phyloP scores from a whole-genome alignment of 2,888 invertebrate genomes.

The Thymelicus sylvestris region DNA sequence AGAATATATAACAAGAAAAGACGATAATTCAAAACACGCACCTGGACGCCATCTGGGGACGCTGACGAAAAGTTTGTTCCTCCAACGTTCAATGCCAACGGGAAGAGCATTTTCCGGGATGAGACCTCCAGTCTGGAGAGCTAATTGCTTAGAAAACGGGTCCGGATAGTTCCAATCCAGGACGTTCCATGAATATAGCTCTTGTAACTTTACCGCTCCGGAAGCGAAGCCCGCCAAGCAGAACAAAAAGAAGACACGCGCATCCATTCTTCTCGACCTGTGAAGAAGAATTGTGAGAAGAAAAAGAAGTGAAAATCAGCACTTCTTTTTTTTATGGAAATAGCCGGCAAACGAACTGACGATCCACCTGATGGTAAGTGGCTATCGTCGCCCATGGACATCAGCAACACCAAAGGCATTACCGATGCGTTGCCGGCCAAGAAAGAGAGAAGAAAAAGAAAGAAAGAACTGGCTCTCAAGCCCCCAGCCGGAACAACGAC shows the following conservation, averaged over 20 bases:
- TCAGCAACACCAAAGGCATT: too few relatives aligned
- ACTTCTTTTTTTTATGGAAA: too few relatives aligned
- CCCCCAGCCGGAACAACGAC: too few relatives aligned
- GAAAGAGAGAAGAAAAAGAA: too few relatives aligned
- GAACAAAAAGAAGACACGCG: constrained; percentile 38
- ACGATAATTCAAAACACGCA: constrained; percentile 62
- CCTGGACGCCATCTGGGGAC: constrained; percentile 93
- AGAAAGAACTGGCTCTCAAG: too few relatives aligned
- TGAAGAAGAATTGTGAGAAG: not conserved
- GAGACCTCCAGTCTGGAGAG: constrained; percentile 86
- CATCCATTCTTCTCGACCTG: constrained; percentile 21
- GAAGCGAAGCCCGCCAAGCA: constrained; percentile 61
- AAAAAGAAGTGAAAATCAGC: too few relatives aligned
- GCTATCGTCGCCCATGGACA: too few relatives aligned
- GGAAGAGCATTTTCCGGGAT: constrained; percentile 92
- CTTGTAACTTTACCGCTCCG: constrained; percentile 85
- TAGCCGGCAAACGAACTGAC: too few relatives aligned
- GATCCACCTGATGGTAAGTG: too few relatives aligned
- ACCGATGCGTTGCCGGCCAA: too few relatives aligned
- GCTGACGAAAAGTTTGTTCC: constrained; percentile 91
- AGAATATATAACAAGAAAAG: too few relatives aligned
- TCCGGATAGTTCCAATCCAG: constrained; percentile 91
- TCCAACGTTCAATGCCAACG: constrained; percentile 92
- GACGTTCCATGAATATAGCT: constrained; percentile 90
- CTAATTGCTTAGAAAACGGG: constrained; percentile 85